Base-by-base conservation (phyloP, 53 echinoderm and acorn worm genomes). In the Antedon mediterranea region DNA sequence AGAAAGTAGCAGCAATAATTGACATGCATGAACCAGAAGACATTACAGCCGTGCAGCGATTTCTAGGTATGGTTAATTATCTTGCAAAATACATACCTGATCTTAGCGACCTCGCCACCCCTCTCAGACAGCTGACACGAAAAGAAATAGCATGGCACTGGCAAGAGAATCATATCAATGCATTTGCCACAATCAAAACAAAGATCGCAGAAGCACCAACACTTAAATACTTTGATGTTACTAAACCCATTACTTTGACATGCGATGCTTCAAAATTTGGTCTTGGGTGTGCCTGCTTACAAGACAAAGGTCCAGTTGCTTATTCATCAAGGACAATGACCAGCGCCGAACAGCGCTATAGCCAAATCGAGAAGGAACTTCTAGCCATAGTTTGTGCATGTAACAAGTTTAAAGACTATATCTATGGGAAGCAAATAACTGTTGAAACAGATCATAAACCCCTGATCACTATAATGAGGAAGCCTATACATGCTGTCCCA, bases 361-460 rank as follows among this genome's bases (percentile, higher is more conserved):
- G 34, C 28, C 75, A 82, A 27, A 81, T 85, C 33, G 77, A 81
- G 14, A 85, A 81, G 42, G 81, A 76, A 80, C 71, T 85, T 76
- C 75, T 75, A 37, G 80, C 85, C 0, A 41, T 76, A 28, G 28
- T 75, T 34, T 80, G 74, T 34, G 32, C 85, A 30, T 84, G 85
- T 41, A 84, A 43, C 74, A 80, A 84, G 44, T 79, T 84, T 43
- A 74, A 78, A 33, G 71, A 78, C 78, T 84, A 79, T 74, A 76
- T 84, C 0, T 84, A 84, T 26, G 79, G 84, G 13, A 78, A 84
- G 43, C 70, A 43, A 33, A 74, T 84, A 15, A 43, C 79, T 4
- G 84, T 84, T 31, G 44, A 84, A 79, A 84, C 84, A 2, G 84
- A 84, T 32, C 79, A 79, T 34, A 34, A 79, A 28, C 85, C 85